A percentile compares a stretch with the other conserved stretches of the same genome.
phyloP scores from a whole-genome alignment of 2,113 vertebrate genomes.

The Sinocyclocheilus anophthalmus region DNA sequence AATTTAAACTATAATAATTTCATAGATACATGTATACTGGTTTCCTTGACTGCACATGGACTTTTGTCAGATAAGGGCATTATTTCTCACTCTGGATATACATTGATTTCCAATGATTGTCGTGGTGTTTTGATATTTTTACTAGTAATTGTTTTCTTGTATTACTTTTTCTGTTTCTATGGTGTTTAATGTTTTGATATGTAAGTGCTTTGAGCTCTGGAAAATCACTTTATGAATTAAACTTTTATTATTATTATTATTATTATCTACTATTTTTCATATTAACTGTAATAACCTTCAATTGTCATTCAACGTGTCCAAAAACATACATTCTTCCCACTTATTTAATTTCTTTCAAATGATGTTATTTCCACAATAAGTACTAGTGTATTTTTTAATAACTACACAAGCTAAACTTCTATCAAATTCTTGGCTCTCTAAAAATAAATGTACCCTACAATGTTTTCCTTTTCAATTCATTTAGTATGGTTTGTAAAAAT shows the following conservation, averaged over 20 bases:
- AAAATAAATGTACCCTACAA: constrained; percentile 19
- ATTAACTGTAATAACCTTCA: not conserved
- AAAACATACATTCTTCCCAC: not conserved
- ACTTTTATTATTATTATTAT: no score
- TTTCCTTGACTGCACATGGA: no score
- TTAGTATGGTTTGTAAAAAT: constrained; percentile 34
- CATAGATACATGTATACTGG: no score
- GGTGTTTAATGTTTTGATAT: no score
- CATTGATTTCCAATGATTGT: no score
- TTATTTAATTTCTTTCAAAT: not conserved
- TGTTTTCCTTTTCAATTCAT: constrained; percentile 39
- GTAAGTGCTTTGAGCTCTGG: no score
- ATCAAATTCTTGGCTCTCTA: constrained; percentile 31
- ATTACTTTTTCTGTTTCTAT: no score
- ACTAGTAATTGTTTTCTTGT: no score
- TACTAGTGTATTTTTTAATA: not conserved
- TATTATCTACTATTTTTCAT: not conserved
- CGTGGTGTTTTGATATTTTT: no score
- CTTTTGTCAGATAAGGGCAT: no score
- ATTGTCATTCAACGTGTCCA: not conserved
- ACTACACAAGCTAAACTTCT: constrained; percentile 15
- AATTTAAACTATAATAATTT: not conserved
- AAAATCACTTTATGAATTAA: no score
- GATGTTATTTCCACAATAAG: not conserved
- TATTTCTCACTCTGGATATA: no score